A percentile compares a stretch with the other conserved stretches of the same genome.
Evolutionary conservation across 37 sponge, comb jelly and placozoan genomes (phyloP).

Genomic region (Agelas oroides): DNA sequence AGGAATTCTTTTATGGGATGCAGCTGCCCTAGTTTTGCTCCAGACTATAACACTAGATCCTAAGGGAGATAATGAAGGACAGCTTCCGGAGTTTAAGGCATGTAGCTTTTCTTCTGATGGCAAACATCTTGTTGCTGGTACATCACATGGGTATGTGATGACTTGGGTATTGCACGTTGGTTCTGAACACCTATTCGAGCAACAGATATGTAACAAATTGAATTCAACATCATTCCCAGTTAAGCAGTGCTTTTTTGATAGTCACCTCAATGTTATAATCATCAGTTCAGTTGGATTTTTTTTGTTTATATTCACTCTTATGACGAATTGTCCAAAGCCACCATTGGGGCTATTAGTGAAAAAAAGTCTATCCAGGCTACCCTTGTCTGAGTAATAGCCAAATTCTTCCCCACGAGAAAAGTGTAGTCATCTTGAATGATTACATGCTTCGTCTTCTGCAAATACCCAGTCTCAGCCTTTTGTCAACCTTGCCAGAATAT

Average conservation of each 20-base stretch:
- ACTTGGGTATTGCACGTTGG: too few species aligned
- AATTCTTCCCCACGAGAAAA: too few species aligned
- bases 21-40: background rate
- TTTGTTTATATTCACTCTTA: background rate
- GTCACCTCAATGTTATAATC: background rate
- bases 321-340: background rate
- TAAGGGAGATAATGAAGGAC: too few species aligned
- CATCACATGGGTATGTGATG: background rate
- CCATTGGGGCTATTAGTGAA: background rate
- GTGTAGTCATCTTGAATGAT: too few species aligned
- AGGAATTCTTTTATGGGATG: slow-evolving; percentile 39
- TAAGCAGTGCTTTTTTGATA: background rate
- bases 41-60: background rate
- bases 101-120: slow-evolving; percentile 19
- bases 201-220: background rate
- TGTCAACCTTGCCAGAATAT: too few species aligned
- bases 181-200: background rate
- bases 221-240: background rate
- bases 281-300: slow-evolving; percentile 2
- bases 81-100: background rate
- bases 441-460: too few species aligned
- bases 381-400: background rate
- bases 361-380: background rate
- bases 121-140: slow-evolving; percentile 20
- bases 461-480: too few species aligned